These are phyloP conservation scores for Anguilla anguilla DNA, from an alignment of 2,797 vertebrate species.

Conservation along the genomic window DNA sequence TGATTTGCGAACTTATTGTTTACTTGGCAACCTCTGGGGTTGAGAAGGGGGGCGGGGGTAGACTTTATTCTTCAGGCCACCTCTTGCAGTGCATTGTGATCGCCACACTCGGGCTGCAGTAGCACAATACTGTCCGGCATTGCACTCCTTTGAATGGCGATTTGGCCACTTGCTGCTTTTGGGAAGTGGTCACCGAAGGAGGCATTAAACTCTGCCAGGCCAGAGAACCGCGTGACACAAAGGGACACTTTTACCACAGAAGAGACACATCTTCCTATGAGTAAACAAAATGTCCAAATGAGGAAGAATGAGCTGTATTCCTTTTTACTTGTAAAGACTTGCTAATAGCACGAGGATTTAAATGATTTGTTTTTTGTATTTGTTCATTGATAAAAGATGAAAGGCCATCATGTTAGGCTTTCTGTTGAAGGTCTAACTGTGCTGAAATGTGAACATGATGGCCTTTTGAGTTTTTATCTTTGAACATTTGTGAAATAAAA, in stretches of 20 bases:
- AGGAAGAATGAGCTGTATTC: neutral
- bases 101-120: slow-evolving; percentile 30
- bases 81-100: slow-evolving; percentile 35
- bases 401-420: neutral
- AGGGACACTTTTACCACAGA: slow-evolving; percentile 39
- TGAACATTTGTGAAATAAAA: no score
- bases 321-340: neutral
- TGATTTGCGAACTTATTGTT: slow-evolving; percentile 22
- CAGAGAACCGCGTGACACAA: slow-evolving; percentile 31
- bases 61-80: slow-evolving; percentile 38
- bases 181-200: slow-evolving; percentile 42
- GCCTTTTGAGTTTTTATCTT: no score
- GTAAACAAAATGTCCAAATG: neutral
- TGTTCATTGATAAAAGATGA: neutral
- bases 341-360: neutral
- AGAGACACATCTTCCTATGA: slow-evolving; percentile 13
- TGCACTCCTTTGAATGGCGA: slow-evolving; percentile 39
- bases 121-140: neutral
- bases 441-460: no score
- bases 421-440: neutral
- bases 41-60: slow-evolving; percentile 20
- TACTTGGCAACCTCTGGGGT: slow-evolving; percentile 29
- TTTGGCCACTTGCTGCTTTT: slow-evolving; percentile 41
- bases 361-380: neutral
- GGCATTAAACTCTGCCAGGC: slow-evolving; percentile 15